These are phyloP conservation scores for Candidula unifasciata DNA, from an alignment of 2,888 invertebrate genomes.

Conservation along the genomic window DNA sequence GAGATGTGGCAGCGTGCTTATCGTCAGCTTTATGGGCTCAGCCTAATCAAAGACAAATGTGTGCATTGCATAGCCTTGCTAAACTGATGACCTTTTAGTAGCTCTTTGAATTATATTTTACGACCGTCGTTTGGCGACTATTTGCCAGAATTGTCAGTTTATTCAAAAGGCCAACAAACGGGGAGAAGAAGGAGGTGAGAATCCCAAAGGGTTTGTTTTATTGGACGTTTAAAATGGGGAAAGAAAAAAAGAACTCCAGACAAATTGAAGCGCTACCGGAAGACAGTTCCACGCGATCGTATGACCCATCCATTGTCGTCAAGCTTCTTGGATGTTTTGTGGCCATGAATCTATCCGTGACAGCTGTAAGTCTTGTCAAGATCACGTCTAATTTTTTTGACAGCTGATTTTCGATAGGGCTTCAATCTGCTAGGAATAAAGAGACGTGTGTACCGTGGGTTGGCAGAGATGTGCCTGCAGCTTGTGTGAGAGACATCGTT, in stretches of 20 bases:
- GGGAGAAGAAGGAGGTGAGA: not conserved
- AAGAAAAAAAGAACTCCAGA: not conserved
- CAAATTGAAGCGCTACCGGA: slow-evolving; percentile 35
- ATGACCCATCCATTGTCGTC: slow-evolving; percentile 4
- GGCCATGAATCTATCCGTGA: slow-evolving; percentile 31
- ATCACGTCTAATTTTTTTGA: slow-evolving; percentile 38
- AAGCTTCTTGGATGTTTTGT: slow-evolving; percentile 19
- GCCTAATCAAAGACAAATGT: slow-evolving; percentile 34
- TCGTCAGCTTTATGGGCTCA: not conserved
- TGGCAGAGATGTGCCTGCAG: slow-evolving; percentile 23
- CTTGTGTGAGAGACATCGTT: slow-evolving; percentile 12
- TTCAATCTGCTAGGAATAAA: slow-evolving; percentile 37
- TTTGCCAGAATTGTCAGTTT: slow-evolving; percentile 28
- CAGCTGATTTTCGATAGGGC: slow-evolving; percentile 45
- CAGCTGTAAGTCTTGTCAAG: slow-evolving; percentile 36
- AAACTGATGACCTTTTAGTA: slow-evolving; percentile 30
- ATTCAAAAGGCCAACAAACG: slow-evolving; percentile 2
- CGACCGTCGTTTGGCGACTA: not conserved
- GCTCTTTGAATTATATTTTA: slow-evolving; percentile 42
- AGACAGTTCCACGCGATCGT: slow-evolving; percentile 38
- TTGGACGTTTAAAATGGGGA: slow-evolving; percentile 7
- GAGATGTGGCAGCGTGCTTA: slow-evolving; percentile 6
- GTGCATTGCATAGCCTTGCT: not conserved
- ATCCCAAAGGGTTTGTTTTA: slow-evolving; percentile 28
- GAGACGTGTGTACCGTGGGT: slow-evolving; percentile 27